phyloP scores from a whole-genome alignment of 1,140 invertebrate genomes.

The Drosophila arizonae region DNA sequence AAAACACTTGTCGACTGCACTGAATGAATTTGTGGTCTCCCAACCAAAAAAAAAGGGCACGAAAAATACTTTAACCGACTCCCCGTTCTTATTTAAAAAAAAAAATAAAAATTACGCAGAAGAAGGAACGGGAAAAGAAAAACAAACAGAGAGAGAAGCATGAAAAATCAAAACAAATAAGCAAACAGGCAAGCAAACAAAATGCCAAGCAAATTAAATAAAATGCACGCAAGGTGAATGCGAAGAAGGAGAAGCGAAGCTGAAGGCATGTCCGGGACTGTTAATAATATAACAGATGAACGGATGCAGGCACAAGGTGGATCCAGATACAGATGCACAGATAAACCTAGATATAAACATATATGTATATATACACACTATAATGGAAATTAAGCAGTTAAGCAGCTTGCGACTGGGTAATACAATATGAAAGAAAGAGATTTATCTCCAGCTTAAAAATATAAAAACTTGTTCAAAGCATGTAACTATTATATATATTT shows the following conservation, averaged over 20 bases:
- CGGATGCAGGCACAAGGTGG: neutral
- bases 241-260: neutral
- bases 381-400: neutral
- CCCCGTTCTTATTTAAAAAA: conserved; percentile 8
- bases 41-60: neutral
- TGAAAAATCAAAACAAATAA: conserved; percentile 74
- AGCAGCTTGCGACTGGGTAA: too few relatives aligned
- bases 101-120: neutral
- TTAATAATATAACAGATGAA: conserved; percentile 23
- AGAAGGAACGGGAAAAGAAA: conserved; percentile 26
- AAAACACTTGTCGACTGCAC: conserved; percentile 21
- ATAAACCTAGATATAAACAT: neutral
- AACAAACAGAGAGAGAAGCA: conserved; percentile 45
- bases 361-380: neutral
- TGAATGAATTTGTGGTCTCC: conserved; percentile 5
- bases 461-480: too few relatives aligned
- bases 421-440: too few relatives aligned
- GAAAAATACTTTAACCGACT: neutral
- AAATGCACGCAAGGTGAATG: conserved; percentile 40
- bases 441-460: too few relatives aligned
- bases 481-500: too few relatives aligned
- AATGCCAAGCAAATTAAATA: conserved; percentile 73
- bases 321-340: neutral
- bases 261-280: neutral
- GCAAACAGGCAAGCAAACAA: conserved; percentile 67